A percentile compares a stretch with the other conserved stretches of the same genome.
Conservation (phyloP, 2,888 invertebrate species). For the Mesorhabditis sp. region DNA sequence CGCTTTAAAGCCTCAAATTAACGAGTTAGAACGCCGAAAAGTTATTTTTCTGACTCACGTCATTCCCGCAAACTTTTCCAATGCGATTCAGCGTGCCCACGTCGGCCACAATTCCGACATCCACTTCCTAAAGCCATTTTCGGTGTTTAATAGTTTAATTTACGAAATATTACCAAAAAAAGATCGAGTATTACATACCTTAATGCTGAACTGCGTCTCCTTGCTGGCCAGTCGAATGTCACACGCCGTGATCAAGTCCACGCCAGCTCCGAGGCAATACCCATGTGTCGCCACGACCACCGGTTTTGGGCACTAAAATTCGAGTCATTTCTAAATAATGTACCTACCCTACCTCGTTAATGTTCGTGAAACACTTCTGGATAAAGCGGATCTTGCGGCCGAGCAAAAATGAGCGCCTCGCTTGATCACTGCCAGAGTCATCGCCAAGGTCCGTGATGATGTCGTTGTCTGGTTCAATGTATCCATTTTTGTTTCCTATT, state of each 20-base stretch:
- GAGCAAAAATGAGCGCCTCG: background rate
- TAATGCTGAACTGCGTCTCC: conserved; percentile 75
- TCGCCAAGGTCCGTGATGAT: too few species aligned
- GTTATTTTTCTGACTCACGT: conserved; percentile 28
- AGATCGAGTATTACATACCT: conserved; percentile 8
- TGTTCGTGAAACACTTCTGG: conserved; percentile 1
- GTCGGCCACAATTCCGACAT: conserved; percentile 84
- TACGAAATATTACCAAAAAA: conserved; percentile 7
- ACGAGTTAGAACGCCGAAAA: too few species aligned
- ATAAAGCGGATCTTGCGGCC: background rate
- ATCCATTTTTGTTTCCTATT: too few species aligned
- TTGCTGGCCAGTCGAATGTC: conserved; percentile 85
- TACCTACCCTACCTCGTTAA: background rate
- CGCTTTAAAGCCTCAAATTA: too few species aligned
- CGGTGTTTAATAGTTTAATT: background rate
- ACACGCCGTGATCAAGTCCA: conserved; percentile 79
- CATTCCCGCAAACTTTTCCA: conserved; percentile 68
- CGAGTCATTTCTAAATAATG: conserved; percentile 5
- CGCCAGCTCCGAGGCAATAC: conserved; percentile 84
- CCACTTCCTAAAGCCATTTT: conserved; percentile 65
- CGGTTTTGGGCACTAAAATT: conserved; percentile 74
- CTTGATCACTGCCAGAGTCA: background rate
- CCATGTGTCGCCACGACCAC: conserved; percentile 81
- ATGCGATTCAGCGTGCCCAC: conserved; percentile 87
- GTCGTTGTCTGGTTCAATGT: too few species aligned